phyloP scores from a whole-genome alignment of 2,113 vertebrate genomes.

The Gymnarchus niloticus region DNA sequence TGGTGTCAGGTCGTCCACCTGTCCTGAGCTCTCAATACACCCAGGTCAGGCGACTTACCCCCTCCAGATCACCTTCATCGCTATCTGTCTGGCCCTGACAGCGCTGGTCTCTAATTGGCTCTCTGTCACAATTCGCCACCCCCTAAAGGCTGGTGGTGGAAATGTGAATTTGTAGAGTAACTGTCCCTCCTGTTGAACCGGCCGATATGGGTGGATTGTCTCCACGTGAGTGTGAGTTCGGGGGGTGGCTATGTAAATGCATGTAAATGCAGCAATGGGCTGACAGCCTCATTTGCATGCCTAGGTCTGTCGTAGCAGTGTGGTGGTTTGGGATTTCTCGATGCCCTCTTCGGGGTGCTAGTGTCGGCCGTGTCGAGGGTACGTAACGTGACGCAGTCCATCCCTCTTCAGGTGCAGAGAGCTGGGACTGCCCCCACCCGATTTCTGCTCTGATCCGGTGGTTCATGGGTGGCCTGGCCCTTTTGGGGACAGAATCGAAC shows the following conservation, averaged over 20 bases:
- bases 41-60: not conserved
- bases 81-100: not conserved
- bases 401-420: not conserved
- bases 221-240: not conserved
- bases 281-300: constrained; percentile 9
- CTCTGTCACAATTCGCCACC: not conserved
- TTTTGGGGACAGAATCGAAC: not conserved
- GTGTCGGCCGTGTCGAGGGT: not conserved
- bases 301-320: not conserved
- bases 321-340: not conserved
- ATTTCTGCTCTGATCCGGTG: not conserved
- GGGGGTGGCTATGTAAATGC: not conserved
- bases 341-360: not conserved
- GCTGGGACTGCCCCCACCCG: not conserved
- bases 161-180: not conserved
- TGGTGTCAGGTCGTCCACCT: not conserved
- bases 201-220: not conserved
- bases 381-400: not conserved
- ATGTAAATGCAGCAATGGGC: not conserved
- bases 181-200: not conserved
- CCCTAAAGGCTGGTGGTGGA: not conserved
- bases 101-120: too few relatives aligned
- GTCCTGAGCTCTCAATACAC: not conserved
- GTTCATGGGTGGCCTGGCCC: not conserved
- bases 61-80: not conserved